Evolutionary conservation across 2,797 vertebrate genomes (phyloP), one percentile per base, ranked within the genome.

Genomic region (Alfaro cultratus): DNA sequence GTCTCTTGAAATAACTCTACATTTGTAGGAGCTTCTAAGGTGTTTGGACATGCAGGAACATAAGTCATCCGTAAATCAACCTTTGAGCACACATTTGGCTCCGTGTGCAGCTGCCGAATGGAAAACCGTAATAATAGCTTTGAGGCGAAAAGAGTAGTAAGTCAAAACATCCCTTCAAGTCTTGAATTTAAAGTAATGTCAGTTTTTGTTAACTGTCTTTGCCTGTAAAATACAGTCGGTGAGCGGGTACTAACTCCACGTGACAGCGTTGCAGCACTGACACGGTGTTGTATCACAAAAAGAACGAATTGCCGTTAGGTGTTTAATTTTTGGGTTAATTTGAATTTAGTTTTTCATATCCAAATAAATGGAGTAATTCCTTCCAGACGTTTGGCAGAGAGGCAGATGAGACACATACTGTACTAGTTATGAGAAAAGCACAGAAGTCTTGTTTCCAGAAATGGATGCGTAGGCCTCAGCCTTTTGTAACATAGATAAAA

Each of bases 81-180:
- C 49, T 5, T 29, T 34, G 46, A 84, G 76, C 72, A 2, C 1
- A 60, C 70, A 73, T 83, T 83, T 92, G 82, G 86, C 85, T 78
- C 80, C n/a, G 46, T 80, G 13, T 47, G 21, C 71, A 43, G 49
- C 47, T 51, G 81, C 78, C 55, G 78, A 74, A 84, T 73, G 29
- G 82, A 88, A 89, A 89, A 49, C 39, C 34, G 29, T 46, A 64
- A 77, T 68, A 51, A 83, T 77, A 81, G 21, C 41, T 83, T 31
- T 1, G 43, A 70, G 49, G 71, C 60, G 71, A 85, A 83, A 62
- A 75, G 62, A 43, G 57, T 43, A 36, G 53, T 21, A 12, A 0
- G 13, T 78, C 81, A 82, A 76, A 78, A n/a, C 74, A 29, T 82
- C 74, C 45, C 23, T 80, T 75, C 12, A 1, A 76, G 45, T 31